Percentiles rank a stretch among this genome's conserved stretches.
Evolutionary conservation across 2,113 vertebrate genomes (phyloP).

Genomic region (Syrrhaptes paradoxus): DNA sequence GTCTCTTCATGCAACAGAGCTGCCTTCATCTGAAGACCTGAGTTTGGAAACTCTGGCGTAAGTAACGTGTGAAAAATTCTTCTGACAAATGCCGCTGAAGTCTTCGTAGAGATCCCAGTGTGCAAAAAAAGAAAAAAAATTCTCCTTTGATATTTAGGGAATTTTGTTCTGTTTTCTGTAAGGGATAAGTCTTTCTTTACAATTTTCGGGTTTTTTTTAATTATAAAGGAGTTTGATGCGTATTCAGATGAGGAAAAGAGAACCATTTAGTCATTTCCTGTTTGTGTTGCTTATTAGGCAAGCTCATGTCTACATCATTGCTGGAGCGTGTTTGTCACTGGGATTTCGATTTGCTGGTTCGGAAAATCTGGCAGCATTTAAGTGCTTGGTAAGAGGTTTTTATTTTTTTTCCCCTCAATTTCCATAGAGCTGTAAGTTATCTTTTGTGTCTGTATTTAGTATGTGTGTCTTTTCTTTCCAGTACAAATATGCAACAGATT

Average conservation of each 20-base stretch:
- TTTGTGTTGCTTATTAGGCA: constrained; percentile 79
- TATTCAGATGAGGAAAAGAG: not conserved
- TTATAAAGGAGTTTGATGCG: not conserved
- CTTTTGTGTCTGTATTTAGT: not conserved
- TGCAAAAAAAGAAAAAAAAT: not conserved
- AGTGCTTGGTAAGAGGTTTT: constrained; percentile 85
- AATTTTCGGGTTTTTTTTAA: not conserved
- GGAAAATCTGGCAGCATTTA: constrained; percentile 93
- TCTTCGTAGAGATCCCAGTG: not conserved
- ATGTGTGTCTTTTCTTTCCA: constrained; percentile 58
- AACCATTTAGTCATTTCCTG: not conserved
- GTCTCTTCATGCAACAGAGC: constrained; percentile 81
- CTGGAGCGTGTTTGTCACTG: constrained; percentile 93
- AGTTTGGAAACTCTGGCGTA: constrained; percentile 95
- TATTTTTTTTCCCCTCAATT: not conserved
- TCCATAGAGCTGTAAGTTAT: not conserved
- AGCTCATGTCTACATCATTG: constrained; percentile 96
- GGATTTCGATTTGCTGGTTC: constrained; percentile 97
- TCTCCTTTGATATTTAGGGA: not conserved
- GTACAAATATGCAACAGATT: constrained; percentile 91
- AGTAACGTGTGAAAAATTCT: constrained; percentile 61
- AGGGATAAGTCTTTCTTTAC: not conserved
- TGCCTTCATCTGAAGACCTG: constrained; percentile 88
- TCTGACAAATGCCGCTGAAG: not conserved
- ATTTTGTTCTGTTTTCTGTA: not conserved